phyloP scores from a whole-genome alignment of 1,140 invertebrate genomes.

The Chymomyza costata region DNA sequence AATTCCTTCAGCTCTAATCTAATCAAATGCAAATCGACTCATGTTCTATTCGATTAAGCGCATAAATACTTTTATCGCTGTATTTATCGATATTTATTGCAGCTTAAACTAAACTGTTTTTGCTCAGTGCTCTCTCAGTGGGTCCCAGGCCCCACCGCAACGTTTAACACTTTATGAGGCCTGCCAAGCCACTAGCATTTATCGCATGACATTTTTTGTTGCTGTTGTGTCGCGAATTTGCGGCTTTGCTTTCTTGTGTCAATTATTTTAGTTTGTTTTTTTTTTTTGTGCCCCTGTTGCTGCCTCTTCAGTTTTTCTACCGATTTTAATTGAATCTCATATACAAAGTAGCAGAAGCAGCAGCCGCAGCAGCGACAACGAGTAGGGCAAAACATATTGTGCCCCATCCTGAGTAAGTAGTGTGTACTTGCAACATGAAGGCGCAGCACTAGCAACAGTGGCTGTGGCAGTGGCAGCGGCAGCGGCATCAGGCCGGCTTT shows the following conservation, averaged over 20 bases:
- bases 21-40: too few relatives aligned
- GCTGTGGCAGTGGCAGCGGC: conserved; percentile 19
- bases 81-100: too few relatives aligned
- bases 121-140: too few relatives aligned
- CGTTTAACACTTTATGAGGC: conserved; percentile 51
- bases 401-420: conserved; percentile 6
- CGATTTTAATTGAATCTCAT: conserved; percentile 71
- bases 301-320: conserved; percentile 16
- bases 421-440: conserved; percentile 28
- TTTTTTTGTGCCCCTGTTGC: conserved; percentile 17
- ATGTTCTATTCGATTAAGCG: too few relatives aligned
- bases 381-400: conserved; percentile 33
- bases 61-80: too few relatives aligned
- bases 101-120: too few relatives aligned
- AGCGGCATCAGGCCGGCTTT: conserved; percentile 6
- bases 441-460: conserved; percentile 21
- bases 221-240: conserved; percentile 48
- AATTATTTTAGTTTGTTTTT: conserved; percentile 65
- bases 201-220: conserved; percentile 58
- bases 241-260: conserved; percentile 69
- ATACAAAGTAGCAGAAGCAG: conserved; percentile 54
- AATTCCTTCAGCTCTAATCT: too few relatives aligned
- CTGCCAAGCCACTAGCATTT: conserved; percentile 57
- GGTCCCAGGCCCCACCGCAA: too few relatives aligned
- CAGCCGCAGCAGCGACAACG: conserved; percentile 20